Evolutionary conservation across 1,140 invertebrate species (phyloP).

Genomic region (Delia radicum): DNA sequence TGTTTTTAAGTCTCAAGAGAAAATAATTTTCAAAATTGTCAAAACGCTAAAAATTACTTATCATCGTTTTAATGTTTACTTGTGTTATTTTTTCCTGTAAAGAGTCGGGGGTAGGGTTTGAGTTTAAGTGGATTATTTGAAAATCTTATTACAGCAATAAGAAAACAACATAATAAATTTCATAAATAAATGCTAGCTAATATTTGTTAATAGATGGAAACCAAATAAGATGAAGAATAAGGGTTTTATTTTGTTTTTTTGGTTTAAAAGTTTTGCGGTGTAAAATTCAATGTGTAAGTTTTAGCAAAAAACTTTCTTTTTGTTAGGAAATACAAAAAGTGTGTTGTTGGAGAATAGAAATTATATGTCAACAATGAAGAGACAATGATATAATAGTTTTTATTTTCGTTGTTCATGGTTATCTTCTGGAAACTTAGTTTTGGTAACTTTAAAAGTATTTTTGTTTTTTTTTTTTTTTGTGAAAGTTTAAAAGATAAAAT

Average conservation of each 20-base stretch:
- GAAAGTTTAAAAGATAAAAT: too few species aligned
- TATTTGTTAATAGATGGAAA: not conserved
- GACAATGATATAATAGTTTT: not conserved
- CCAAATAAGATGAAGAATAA: not conserved
- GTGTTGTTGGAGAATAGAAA: too few species aligned
- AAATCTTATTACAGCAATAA: not conserved
- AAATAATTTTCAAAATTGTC: slow-evolving; percentile 3
- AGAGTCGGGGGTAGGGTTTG: not conserved
- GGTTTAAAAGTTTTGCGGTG: not conserved
- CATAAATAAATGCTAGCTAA: slow-evolving; percentile 10
- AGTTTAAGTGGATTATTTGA: not conserved
- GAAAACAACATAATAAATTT: slow-evolving; percentile 3
- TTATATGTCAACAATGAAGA: not conserved
- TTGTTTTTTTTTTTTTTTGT: too few species aligned
- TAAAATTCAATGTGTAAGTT: not conserved
- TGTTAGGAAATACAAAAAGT: not conserved
- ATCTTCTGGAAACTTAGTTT: not conserved
- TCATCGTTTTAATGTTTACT: slow-evolving; percentile 3
- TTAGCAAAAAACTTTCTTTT: not conserved
- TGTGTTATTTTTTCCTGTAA: not conserved
- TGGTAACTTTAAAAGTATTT: too few species aligned
- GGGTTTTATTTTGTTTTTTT: not conserved
- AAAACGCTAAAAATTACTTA: slow-evolving; percentile 10
- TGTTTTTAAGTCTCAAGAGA: not conserved
- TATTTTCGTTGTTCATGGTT: not conserved